Evolutionary conservation across 23 tunicate species (phyloP).

Genomic region (Ascidia mentula): DNA sequence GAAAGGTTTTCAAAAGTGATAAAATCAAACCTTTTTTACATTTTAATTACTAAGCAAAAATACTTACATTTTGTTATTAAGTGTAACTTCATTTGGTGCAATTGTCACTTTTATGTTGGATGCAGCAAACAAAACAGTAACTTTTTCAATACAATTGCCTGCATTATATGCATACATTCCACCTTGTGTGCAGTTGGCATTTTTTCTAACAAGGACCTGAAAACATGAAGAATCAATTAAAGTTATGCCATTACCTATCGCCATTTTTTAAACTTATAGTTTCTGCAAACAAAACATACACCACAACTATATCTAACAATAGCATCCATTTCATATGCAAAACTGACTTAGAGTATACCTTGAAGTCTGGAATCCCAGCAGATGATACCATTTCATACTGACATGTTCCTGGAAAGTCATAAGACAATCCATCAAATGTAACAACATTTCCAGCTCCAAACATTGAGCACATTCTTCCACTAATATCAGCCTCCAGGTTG

Average conservation of each 20-base stretch:
- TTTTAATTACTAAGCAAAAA: no score
- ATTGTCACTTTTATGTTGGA: constrained; percentile 37
- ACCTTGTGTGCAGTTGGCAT: constrained; percentile 31
- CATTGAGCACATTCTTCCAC: constrained; percentile 36
- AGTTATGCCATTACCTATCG: no score
- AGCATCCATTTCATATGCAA: no score
- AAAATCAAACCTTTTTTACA: no score
- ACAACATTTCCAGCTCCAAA: constrained; percentile 67
- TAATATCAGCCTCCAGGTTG: neutral
- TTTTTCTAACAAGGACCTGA: constrained; percentile 46
- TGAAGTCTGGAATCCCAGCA: constrained; percentile 31
- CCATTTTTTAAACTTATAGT: no score
- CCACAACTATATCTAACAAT: no score
- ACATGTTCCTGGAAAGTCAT: constrained; percentile 60
- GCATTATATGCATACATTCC: constrained; percentile 29
- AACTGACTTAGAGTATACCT: constrained; percentile 11
- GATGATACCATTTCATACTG: constrained; percentile 70
- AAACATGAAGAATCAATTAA: neutral
- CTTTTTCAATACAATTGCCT: constrained; percentile 17
- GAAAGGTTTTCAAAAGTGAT: no score
- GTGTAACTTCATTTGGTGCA: constrained; percentile 11
- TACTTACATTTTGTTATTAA: constrained; percentile 26
- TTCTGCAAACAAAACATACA: no score
- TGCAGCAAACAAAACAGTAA: constrained; percentile 28
- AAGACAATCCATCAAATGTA: constrained; percentile 52